Evolutionary conservation across 2,888 invertebrate species (phyloP), one percentile per base, ranked within the genome.

Genomic region (Galeopsomyia nigrocyanea): DNA sequence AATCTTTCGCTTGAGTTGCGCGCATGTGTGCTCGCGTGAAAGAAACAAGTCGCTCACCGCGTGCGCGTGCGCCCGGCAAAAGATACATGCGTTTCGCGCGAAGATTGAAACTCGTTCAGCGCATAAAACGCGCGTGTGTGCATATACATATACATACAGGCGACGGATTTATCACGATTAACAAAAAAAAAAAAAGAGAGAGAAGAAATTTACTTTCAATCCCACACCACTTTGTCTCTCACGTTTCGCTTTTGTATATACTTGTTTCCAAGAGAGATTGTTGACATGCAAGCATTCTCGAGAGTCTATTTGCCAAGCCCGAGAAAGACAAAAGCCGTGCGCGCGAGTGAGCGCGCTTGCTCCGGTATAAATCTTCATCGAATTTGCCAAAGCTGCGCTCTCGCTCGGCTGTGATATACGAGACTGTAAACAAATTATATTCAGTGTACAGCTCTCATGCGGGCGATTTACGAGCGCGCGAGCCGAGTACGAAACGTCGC

Each of bases 401-500:
- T 21, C 64, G 26, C 26, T 26, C 26, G 26, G 26, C 26, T 26
- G 60, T 66, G 66, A 67, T 71, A 57, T 57, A 71, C 57, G 46
- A 16, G 31, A 17, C 55, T 31, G 68, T 47, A 68, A 58, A 64
- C 73, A 68, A 73, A 73, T 68, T 73, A 68, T 68, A 57, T 61
- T 58, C 63, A 26, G 63, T 72, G 16, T 46, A 39, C 39, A 73
- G 60, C 64, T 68, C 64, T 73, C 72, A 53, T 63, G 72, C 63
- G 60, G 64, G 68, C 72, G 68, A 68, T 68, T 68, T 63, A 63
- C 72, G 58, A 58, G 58, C 50, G 21, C 13, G 2, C 26, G 26
- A n/a, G n/a, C n/a, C 39, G 22, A 31, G 16, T 22, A 26, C 31
- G 76, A 75, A 77, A 82, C 31, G 56, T 22, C 26, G 26, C 22